Evolutionary conservation across 2,888 invertebrate genomes (phyloP).

Genomic region (Leucoma salicis): DNA sequence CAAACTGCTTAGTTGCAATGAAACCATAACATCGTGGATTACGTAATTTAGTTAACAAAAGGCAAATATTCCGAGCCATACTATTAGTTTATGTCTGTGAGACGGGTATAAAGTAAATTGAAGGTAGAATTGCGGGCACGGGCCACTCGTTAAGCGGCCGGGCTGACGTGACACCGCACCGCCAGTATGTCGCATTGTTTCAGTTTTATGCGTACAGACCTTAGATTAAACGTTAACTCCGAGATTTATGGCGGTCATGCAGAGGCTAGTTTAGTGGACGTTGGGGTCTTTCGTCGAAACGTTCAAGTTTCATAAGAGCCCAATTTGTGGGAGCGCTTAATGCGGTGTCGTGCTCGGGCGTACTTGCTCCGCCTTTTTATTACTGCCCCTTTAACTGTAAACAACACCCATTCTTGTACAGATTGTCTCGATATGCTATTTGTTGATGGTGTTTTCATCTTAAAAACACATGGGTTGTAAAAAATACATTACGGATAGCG

Average conservation of each 20-base stretch:
- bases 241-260: conserved; percentile 73
- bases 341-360: conserved; percentile 69
- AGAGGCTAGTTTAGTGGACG: conserved; percentile 62
- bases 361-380: conserved; percentile 79
- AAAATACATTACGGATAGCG: conserved; percentile 38
- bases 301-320: conserved; percentile 74
- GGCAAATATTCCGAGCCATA: conserved; percentile 67
- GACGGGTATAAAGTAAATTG: conserved; percentile 77
- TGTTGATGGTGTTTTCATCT: conserved; percentile 54
- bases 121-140: conserved; percentile 75
- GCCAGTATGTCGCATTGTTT: conserved; percentile 74
- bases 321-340: conserved; percentile 74
- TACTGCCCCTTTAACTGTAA: conserved; percentile 77
- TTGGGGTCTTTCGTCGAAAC: conserved; percentile 69
- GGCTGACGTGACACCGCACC: conserved; percentile 61
- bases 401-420: conserved; percentile 72
- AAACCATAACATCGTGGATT: conserved; percentile 67
- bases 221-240: conserved; percentile 72
- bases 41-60: conserved; percentile 74
- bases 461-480: neutral
- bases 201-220: conserved; percentile 71
- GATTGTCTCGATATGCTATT: conserved; percentile 54
- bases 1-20: conserved; percentile 48
- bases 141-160: conserved; percentile 71
- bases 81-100: conserved; percentile 71